Conservation (phyloP, 2,797 vertebrate species). For the Antennarius maculatus region DNA sequence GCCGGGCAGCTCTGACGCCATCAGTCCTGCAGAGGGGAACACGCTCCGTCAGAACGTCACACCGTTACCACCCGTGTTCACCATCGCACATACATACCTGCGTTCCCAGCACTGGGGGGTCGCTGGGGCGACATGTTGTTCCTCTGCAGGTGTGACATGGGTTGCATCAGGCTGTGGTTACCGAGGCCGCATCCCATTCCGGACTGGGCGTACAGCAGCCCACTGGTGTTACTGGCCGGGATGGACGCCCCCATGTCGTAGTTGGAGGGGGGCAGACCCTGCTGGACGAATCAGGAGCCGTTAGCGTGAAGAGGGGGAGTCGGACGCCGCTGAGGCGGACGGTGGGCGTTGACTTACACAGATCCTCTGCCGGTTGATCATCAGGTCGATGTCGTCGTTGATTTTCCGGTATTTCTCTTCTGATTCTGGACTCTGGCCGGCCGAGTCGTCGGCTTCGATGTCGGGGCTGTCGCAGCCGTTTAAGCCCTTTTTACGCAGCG, state of each 20-base stretch:
- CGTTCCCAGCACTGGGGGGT: constrained; percentile 87
- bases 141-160: constrained; percentile 89
- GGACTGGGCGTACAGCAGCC: constrained; percentile 91
- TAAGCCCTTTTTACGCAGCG: constrained; percentile 96
- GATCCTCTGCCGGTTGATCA: constrained; percentile 97
- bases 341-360: constrained; percentile 86
- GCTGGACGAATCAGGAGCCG: constrained; percentile 13
- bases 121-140: constrained; percentile 93
- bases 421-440: constrained; percentile 96
- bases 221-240: constrained; percentile 86
- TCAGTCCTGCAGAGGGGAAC: constrained; percentile 81
- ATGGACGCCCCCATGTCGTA: constrained; percentile 95
- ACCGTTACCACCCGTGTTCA: no score
- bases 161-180: constrained; percentile 89
- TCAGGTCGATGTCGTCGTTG: constrained; percentile 98
- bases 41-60: neutral
- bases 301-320: neutral
- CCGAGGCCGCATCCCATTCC: constrained; percentile 86
- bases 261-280: constrained; percentile 92
- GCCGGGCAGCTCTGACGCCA: constrained; percentile 90
- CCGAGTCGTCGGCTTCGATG: constrained; percentile 96
- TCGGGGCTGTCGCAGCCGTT: constrained; percentile 98
- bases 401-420: constrained; percentile 98
- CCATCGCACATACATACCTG: constrained; percentile 45
- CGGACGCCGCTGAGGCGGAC: accelerated